These are phyloP conservation scores for Oryzaephilus surinamensis DNA, from an alignment of 1,140 invertebrate species.

Conservation along the genomic window DNA sequence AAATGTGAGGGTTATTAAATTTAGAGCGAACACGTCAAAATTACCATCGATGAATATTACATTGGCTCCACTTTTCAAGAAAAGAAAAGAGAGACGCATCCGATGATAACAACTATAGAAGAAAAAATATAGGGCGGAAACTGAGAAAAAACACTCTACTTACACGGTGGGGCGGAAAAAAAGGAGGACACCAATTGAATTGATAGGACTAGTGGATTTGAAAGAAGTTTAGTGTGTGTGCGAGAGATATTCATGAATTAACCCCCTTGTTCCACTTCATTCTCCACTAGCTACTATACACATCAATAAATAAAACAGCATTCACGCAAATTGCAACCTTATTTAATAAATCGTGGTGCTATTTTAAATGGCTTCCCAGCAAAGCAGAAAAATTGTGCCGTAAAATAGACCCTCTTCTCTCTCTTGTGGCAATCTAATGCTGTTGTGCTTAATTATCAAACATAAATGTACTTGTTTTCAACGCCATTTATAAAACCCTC, in stretches of 20 bases:
- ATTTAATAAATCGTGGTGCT: constrained; percentile 5
- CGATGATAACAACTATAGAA: no score
- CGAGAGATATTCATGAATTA: constrained; percentile 8
- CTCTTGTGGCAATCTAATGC: constrained; percentile 3
- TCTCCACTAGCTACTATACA: not conserved
- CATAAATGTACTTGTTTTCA: not conserved
- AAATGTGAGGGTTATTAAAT: no score
- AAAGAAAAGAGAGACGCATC: no score
- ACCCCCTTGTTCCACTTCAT: constrained; percentile 2
- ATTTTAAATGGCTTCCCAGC: constrained; percentile 1
- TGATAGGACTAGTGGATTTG: constrained; percentile 8
- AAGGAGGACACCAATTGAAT: constrained; percentile 11
- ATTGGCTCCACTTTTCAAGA: no score
- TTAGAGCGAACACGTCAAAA: no score
- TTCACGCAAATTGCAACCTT: constrained; percentile 1
- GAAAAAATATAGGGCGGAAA: no score
- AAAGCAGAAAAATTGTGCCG: no score
- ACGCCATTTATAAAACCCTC: not conserved
- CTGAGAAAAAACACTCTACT: constrained; percentile 8
- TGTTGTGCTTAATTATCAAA: constrained; percentile 1
- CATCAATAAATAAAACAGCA: constrained; percentile 5
- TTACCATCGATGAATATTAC: constrained; percentile 11
- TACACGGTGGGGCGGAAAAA: no score
- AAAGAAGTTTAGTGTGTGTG: constrained; percentile 9
- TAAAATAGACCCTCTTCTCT: no score